Evolutionary conservation across 2,888 invertebrate genomes (phyloP), one percentile per base, ranked within the genome.

Genomic region (Aphodius granarius): DNA sequence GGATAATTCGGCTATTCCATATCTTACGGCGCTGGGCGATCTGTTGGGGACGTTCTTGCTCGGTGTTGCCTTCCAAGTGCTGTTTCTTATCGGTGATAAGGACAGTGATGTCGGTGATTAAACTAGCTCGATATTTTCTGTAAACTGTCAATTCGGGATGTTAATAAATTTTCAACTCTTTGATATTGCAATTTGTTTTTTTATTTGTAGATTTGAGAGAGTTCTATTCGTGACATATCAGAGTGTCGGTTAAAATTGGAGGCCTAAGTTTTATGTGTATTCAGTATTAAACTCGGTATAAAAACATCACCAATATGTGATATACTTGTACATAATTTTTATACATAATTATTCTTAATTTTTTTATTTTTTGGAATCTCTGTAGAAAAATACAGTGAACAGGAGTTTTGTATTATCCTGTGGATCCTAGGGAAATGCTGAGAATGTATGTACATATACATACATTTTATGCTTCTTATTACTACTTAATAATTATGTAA

Each of bases 1-100:
- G 22, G 97, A 97, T 86, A 96, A 95, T 85, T 94, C 94, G 4
- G 95, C 96, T 74, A 96, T 97, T 85, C 96, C 96, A 68, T 96
- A 96, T 85, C 88, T 97, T 80, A 96, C 96, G 22, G 96, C 97
- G 5, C 88, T 96, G 15, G 97, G 97, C 23, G 97, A 97, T 87
- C 90, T 97, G 76, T 88, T 97, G 74, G 97, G 97, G 19, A 96
- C 96, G 70, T 92, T 93, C 68, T 88, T 95, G 22, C 87, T 95
- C 63, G 93, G 94, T 79, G 86, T 93, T 78, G 94, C 94, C 64
- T 94, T 94, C 85, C 92, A 93, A 83, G 88, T 94, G 80, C 89
- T 94, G 66, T 92, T 91, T 87, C 89, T 92, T 43, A 93, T 94
- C 82, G 94, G 94, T 75, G 94, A 94, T 83, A 90, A 91, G 83